phyloP scores from a whole-genome alignment of 2,797 vertebrate species.

The Merluccius polli region DNA sequence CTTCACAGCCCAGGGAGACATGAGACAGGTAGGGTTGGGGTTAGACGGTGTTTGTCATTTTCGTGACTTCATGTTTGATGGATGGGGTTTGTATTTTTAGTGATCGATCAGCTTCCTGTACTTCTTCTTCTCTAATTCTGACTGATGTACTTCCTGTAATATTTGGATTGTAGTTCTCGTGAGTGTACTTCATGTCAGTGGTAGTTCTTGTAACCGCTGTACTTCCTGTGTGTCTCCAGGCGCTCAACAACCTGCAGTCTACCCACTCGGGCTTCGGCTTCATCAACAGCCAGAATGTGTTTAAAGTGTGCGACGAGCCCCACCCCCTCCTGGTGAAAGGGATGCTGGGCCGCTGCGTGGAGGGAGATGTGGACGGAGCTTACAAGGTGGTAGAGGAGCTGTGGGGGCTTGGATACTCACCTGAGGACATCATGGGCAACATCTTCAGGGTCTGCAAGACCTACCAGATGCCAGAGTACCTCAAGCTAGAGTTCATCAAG shows the following conservation, averaged over 20 bases:
- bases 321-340: constrained; percentile 94
- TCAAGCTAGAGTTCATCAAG: constrained; percentile 98
- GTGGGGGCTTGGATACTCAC: constrained; percentile 93
- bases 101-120: no score
- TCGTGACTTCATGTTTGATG: background rate
- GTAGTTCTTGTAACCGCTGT: background rate
- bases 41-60: background rate
- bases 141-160: background rate
- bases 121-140: background rate
- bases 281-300: constrained; percentile 96
- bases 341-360: constrained; percentile 91
- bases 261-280: constrained; percentile 91
- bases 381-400: constrained; percentile 94
- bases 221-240: constrained; percentile 85
- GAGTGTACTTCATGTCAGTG: background rate
- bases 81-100: background rate
- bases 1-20: constrained; percentile 97
- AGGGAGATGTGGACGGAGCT: constrained; percentile 83
- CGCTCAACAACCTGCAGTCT: constrained; percentile 94
- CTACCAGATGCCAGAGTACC: constrained; percentile 92
- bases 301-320: constrained; percentile 97
- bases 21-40: constrained; percentile 87
- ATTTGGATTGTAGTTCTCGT: no score
- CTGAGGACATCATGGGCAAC: constrained; percentile 95
- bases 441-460: constrained; percentile 97